A percentile compares a stretch with the other conserved stretches of the same genome.
Conservation (phyloP, 2,113 vertebrate genomes). For the Prionailurus bengalensis region DNA sequence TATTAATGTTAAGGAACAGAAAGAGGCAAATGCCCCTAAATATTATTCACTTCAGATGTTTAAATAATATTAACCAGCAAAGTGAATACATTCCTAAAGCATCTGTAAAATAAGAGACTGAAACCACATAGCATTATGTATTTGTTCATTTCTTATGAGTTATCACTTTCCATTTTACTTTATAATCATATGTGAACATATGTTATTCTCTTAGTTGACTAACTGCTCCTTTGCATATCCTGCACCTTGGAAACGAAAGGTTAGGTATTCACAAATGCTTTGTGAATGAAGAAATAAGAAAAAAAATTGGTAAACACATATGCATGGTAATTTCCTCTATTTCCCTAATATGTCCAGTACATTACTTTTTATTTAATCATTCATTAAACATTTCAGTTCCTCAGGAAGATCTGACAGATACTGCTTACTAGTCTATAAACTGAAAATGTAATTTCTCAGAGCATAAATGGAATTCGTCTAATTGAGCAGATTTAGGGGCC, state of each 20-base stretch:
- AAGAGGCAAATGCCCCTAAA: not conserved
- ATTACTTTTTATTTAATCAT: not conserved
- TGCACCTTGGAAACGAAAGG: conserved; percentile 10
- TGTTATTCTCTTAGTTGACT: not conserved
- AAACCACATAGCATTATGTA: not conserved
- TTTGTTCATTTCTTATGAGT: not conserved
- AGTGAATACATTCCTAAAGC: not conserved
- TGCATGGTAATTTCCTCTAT: not conserved
- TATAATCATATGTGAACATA: not conserved
- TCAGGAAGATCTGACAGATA: not conserved
- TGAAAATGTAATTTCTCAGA: conserved; percentile 42
- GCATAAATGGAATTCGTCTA: not conserved
- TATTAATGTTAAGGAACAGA: not conserved
- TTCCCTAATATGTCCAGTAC: not conserved
- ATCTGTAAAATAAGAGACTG: not conserved
- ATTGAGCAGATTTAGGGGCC: not conserved
- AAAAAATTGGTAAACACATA: not conserved
- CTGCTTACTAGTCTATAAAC: not conserved
- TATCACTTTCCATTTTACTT: not conserved
- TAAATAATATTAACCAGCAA: not conserved
- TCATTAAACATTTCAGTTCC: not conserved
- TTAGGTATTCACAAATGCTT: not conserved
- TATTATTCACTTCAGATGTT: not conserved
- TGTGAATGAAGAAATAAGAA: not conserved
- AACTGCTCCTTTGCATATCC: not conserved